Base-by-base conservation (phyloP, 2,113 vertebrate species). In the Pollachius pollachius region DNA sequence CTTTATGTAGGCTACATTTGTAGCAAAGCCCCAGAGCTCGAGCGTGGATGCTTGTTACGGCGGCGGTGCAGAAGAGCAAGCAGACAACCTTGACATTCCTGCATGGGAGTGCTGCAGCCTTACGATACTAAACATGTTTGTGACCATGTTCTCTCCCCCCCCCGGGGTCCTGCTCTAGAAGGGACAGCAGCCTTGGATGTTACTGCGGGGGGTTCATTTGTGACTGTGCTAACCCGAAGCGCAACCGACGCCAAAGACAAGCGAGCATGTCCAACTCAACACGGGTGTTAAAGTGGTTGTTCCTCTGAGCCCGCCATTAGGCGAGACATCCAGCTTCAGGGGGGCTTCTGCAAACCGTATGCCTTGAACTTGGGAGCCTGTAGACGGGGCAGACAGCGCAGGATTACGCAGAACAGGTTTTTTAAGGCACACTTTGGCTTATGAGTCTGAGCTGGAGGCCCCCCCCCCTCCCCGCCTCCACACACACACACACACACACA, bases 41-140 rank as follows among this genome's bases (percentile, higher is more conserved):
- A 41, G 37, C 11, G 37, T 41, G 37, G 59, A 78, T 48, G 4
- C 8, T 41, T 11, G 41, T 21, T 62, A 41, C 61, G 71, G 74
- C 34, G 57, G 64, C 58, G 67, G 54, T 59, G 66, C 64, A 18
- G 27, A 64, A 15, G 27, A 64, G 18, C 21, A 52, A 21, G 11
- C 37, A 57, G 62, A 70, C 69, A 67, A 67, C 82, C 84, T 83
- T 88, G 77, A 83, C 30, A 71, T 83, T 82, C 76, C 73, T 67
- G 60, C 19, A 2, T 13, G 81, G 77, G 78, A 89, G 81, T 71
- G 21, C 21, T 21, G 34, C 30, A 57, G 3, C 27, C 17, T 48
- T 63, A 16, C n/a, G 59, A 34, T 1, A 64, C 12, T 4, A 73
- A 27, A 82, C 62, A 17, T 66, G 60, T 23, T 54, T 11, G 41